A percentile compares a stretch with the other conserved stretches of the same genome.
phyloP scores from a whole-genome alignment of 2,797 vertebrate species.

The Buphagus erythrorhynchus region DNA sequence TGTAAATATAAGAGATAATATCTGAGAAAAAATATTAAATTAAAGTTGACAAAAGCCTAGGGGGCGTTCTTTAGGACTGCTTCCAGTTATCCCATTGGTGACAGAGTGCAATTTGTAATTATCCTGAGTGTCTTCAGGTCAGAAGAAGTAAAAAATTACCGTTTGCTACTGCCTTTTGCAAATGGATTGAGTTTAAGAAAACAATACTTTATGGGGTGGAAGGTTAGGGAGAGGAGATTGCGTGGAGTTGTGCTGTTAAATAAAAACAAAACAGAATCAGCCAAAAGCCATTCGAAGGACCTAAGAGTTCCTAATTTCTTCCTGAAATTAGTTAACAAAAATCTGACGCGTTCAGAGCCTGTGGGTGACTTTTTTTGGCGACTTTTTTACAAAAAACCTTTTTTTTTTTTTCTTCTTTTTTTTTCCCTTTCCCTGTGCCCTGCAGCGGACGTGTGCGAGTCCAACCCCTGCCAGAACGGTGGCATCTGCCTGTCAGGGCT shows the following conservation, averaged over 20 bases:
- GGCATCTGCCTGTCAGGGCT: conserved; percentile 76
- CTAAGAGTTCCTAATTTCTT: rapidly evolving
- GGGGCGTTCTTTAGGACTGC: not conserved
- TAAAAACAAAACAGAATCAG: not conserved
- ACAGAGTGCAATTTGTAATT: not conserved
- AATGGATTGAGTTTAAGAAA: not conserved
- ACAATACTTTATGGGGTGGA: not conserved
- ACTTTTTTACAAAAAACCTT: not conserved
- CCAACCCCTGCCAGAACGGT: conserved; percentile 80
- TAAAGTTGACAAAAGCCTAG: not conserved
- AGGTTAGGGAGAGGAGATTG: not conserved
- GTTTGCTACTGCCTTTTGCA: not conserved
- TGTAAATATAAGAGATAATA: not conserved
- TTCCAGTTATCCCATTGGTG: not conserved
- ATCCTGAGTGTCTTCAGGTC: not conserved
- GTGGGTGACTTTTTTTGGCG: not conserved
- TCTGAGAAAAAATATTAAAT: not conserved
- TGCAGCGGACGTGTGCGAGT: conserved; percentile 75
- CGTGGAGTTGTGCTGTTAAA: not conserved
- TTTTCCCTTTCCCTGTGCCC: not conserved
- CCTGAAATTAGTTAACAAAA: not conserved
- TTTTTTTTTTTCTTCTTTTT: not conserved
- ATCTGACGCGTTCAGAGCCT: not conserved
- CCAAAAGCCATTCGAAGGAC: not conserved
- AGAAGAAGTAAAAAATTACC: not conserved